phyloP scores from a whole-genome alignment of 2,113 vertebrate genomes.

The Misgurnus anguillicaudatus region DNA sequence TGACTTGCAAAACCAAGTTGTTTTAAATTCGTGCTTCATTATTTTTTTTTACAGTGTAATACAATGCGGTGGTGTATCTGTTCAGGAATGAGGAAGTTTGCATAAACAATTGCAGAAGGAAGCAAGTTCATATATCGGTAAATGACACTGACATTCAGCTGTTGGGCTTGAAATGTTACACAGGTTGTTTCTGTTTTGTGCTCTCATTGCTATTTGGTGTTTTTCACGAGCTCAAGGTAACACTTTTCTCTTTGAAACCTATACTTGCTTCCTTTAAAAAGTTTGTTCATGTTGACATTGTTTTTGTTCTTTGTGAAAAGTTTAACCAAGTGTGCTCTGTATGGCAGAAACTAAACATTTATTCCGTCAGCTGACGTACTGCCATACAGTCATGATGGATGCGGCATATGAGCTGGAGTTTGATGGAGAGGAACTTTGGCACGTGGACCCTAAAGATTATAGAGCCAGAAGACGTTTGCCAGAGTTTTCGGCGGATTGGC shows the following conservation, averaged over 20 bases:
- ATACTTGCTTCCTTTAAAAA: not conserved
- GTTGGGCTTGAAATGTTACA: not conserved
- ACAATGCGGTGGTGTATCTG: not conserved
- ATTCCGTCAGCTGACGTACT: conserved; percentile 1
- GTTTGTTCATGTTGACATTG: not conserved
- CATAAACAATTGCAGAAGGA: not conserved
- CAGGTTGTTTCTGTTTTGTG: not conserved
- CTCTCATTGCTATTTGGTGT: not conserved
- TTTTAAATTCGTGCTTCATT: no score
- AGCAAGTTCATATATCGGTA: not conserved
- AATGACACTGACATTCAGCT: not conserved
- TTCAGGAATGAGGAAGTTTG: not conserved
- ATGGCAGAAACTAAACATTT: not conserved
- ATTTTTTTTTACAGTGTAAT: not conserved
- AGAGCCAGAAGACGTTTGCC: not conserved
- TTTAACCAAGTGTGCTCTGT: not conserved
- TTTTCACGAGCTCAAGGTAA: conserved; percentile 22
- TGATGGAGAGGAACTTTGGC: conserved; percentile 6
- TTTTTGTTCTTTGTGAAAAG: not conserved
- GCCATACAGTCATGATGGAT: not conserved
- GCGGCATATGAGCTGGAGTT: conserved; percentile 8
- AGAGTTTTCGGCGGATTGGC: not conserved
- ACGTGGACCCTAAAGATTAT: not conserved
- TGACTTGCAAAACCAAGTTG: no score
- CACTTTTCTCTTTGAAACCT: not conserved